Evolutionary conservation across 2,113 vertebrate species (phyloP), one percentile per base, ranked within the genome.

Genomic region (Anarrhichthys ocellatus): DNA sequence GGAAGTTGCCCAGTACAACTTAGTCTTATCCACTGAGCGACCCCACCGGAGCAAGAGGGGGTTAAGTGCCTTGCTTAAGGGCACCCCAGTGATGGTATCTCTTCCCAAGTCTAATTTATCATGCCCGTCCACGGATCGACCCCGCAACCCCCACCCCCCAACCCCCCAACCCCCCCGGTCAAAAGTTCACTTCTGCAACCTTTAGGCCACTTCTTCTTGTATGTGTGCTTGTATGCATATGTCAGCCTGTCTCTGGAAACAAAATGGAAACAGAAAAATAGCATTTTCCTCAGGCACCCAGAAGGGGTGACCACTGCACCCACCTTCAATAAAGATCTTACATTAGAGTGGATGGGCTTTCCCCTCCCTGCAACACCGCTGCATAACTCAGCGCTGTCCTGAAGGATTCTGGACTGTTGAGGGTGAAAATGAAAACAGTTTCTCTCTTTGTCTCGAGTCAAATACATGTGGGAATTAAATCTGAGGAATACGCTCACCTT

Each of bases 371-470:
- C 58, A 81, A 65, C 67, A 81, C 71, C 62, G 32, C 61, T 22
- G 65, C 54, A 75, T 73, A 71, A 80, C 72, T 71, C 38, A 76
- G 68, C 42, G 36, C 77, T 63, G 64, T 85, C 88, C 78, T 73
- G 59, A 24, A 77, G 78, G 80, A 86, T 73, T 86, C 77, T 83
- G 58, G 59, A 61, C 76, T 68, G 56, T 79, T 82, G 78, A 52
- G 29, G 68, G 69, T 80, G 75, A 87, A 89, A 91, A 90, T 80
- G 75, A 88, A 85, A 81, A 85, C 34, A 68, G 54, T 81, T 80
- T 83, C 52, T 83, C 75, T 78, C 40, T 69, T 89, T 91, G 79
- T 84, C 85, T 75, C 18, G 58, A 80, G 77, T 80, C 73, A 84
- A 80, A 87, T 44, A 74, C 82, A 59, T 85, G 29, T 48, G 74